Conservation (phyloP, 2,888 invertebrate species). For the Apodemia zela region DNA sequence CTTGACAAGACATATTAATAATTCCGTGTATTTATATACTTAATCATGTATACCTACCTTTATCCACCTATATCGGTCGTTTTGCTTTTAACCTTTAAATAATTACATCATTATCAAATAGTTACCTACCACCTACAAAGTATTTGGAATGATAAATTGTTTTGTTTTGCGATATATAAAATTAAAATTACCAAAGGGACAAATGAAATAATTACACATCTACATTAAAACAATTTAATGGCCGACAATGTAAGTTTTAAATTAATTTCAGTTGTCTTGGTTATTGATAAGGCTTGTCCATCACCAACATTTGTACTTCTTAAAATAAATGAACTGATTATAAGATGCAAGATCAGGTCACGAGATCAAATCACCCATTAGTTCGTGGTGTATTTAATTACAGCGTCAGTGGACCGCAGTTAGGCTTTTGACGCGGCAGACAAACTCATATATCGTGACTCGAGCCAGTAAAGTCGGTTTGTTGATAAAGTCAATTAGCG, state of each 20-base stretch:
- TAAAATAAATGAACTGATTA: slow-evolving; percentile 21
- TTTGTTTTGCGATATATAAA: too few relatives aligned
- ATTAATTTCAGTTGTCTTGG: slow-evolving; percentile 8
- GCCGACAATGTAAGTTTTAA: slow-evolving; percentile 5
- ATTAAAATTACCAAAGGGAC: not conserved
- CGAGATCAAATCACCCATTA: slow-evolving; percentile 65
- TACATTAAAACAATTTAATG: slow-evolving; percentile 1
- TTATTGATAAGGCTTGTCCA: slow-evolving; percentile 1
- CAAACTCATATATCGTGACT: slow-evolving; percentile 79
- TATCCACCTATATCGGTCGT: too few relatives aligned
- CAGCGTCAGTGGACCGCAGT: slow-evolving; percentile 66
- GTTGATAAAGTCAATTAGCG: slow-evolving; percentile 81
- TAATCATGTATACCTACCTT: too few relatives aligned
- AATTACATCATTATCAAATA: too few relatives aligned
- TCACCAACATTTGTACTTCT: not conserved
- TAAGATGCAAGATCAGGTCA: slow-evolving; percentile 19
- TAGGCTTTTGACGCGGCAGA: slow-evolving; percentile 76
- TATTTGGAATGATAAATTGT: too few relatives aligned
- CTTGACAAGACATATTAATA: too few relatives aligned
- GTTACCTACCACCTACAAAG: too few relatives aligned
- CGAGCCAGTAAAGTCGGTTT: slow-evolving; percentile 77
- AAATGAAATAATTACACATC: not conserved
- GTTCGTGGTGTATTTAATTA: slow-evolving; percentile 67
- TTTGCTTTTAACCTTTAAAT: too few relatives aligned
- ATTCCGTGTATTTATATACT: too few relatives aligned